These are phyloP conservation scores for Temnothorax unifasciatus DNA, from an alignment of 2,888 invertebrate genomes.

Conservation along the genomic window DNA sequence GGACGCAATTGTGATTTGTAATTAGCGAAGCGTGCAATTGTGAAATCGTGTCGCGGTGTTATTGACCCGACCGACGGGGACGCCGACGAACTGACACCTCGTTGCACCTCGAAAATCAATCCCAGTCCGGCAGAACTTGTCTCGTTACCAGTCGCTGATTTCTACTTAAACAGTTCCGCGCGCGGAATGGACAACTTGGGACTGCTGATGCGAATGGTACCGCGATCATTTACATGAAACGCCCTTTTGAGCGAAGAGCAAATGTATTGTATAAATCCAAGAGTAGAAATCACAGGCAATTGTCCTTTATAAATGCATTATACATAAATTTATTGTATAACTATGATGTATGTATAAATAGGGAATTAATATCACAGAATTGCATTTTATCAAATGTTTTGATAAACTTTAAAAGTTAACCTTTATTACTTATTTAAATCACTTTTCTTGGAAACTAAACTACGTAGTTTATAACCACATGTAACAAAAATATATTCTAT, in stretches of 20 bases:
- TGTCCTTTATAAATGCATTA: not conserved
- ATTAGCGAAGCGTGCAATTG: conserved; percentile 83
- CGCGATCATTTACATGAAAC: conserved; percentile 1
- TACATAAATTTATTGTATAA: not conserved
- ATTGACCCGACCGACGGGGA: conserved; percentile 81
- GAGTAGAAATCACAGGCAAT: not conserved
- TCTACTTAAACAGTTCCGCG: conserved; percentile 45
- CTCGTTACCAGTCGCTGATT: conserved; percentile 40
- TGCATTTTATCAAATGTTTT: not conserved
- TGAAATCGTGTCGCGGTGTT: conserved; percentile 83
- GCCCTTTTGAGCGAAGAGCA: not conserved
- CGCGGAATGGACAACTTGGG: conserved; percentile 14
- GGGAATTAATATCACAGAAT: not conserved
- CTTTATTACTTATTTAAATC: not conserved
- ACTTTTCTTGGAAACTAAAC: not conserved
- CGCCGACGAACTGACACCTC: conserved; percentile 65
- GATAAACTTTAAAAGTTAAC: not conserved
- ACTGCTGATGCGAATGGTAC: not conserved
- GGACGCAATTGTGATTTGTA: conserved; percentile 80
- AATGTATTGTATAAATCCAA: not conserved
- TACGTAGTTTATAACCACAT: not conserved
- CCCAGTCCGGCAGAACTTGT: conserved; percentile 38
- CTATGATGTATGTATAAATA: not conserved
- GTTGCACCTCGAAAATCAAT: conserved; percentile 60
- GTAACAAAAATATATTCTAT: not conserved